phyloP scores from a whole-genome alignment of 2,888 invertebrate species.

The Orthosia gracilis region DNA sequence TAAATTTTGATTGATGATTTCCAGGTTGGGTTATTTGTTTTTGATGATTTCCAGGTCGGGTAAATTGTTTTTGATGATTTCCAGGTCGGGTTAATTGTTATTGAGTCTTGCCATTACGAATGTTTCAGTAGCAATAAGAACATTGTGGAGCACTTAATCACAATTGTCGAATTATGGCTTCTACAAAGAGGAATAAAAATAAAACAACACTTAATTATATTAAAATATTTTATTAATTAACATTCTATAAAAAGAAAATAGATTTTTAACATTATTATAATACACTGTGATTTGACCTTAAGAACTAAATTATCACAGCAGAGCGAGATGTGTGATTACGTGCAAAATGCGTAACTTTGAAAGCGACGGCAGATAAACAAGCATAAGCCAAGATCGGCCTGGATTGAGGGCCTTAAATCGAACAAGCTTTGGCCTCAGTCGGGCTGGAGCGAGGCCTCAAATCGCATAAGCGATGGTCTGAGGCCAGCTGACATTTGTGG shows the following conservation, averaged over 20 bases:
- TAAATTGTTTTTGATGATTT: too few relatives aligned
- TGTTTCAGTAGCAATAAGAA: too few relatives aligned
- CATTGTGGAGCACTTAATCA: too few relatives aligned
- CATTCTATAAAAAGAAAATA: conserved; percentile 68
- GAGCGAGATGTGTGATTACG: conserved; percentile 59
- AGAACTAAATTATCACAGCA: conserved; percentile 74
- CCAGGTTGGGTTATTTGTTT: too few relatives aligned
- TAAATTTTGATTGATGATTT: too few relatives aligned
- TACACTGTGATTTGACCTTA: conserved; percentile 71
- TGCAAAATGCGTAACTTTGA: conserved; percentile 66
- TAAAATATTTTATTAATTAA: conserved; percentile 72
- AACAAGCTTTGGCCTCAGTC: background rate
- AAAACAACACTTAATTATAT: conserved; percentile 47
- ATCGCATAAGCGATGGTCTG: too few relatives aligned
- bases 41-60: too few relatives aligned
- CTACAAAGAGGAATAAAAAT: background rate
- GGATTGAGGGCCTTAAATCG: background rate
- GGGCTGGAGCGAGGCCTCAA: background rate
- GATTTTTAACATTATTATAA: conserved; percentile 63
- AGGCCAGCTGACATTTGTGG: too few relatives aligned
- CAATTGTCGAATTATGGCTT: background rate
- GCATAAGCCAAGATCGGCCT: background rate
- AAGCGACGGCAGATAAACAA: conserved; percentile 59
- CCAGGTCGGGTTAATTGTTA: too few relatives aligned
- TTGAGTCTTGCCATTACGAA: too few relatives aligned